A percentile compares a stretch with the other conserved stretches of the same genome.
Evolutionary conservation across 2,113 vertebrate species (phyloP).

Genomic region (Aspiorhynchus laticeps): DNA sequence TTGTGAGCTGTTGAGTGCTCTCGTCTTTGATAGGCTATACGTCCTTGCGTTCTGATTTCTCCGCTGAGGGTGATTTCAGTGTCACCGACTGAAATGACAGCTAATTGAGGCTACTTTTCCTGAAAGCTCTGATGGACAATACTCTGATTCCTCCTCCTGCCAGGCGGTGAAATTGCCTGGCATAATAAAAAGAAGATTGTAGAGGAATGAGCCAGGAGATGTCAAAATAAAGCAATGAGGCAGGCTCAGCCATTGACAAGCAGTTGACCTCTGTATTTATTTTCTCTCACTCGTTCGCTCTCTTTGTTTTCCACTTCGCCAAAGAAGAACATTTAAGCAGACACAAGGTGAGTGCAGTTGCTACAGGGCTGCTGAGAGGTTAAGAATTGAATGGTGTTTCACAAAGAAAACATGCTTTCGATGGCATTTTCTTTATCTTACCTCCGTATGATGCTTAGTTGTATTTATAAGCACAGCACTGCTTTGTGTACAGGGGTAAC

Average conservation of each 20-base stretch:
- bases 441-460: not conserved
- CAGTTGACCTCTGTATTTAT: constrained; percentile 53
- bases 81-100: constrained; percentile 68
- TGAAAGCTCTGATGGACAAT: constrained; percentile 75
- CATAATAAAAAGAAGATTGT: constrained; percentile 86
- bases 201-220: constrained; percentile 74
- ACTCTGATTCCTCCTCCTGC: constrained; percentile 71
- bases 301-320: constrained; percentile 12
- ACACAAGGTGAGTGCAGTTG: not conserved
- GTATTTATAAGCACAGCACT: not conserved
- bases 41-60: constrained; percentile 72
- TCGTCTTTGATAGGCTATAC: constrained; percentile 52
- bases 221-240: constrained; percentile 64
- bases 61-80: constrained; percentile 68
- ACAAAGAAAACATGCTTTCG: not conserved
- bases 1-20: constrained; percentile 71
- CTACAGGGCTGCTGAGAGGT: not conserved
- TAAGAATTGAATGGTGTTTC: not conserved
- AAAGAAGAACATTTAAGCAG: constrained; percentile 28
- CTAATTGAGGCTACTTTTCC: constrained; percentile 72
- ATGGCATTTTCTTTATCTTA: not conserved
- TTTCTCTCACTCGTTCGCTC: constrained; percentile 50
- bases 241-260: constrained; percentile 58
- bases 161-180: constrained; percentile 72
- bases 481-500: not conserved